phyloP scores from a whole-genome alignment of 2,888 invertebrate genomes.

The Punctoribates punctum region DNA sequence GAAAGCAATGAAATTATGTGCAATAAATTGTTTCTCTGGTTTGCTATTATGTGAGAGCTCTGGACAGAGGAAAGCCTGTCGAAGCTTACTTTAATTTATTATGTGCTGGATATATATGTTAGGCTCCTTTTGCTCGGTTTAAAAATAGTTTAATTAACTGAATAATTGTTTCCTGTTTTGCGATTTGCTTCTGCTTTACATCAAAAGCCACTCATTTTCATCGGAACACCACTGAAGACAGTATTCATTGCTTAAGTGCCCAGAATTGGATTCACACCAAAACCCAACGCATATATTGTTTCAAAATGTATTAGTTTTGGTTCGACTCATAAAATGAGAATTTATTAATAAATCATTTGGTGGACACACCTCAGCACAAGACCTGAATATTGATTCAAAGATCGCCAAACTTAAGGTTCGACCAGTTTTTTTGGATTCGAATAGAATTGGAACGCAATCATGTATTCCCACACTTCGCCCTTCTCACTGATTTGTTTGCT shows the following conservation, averaged over 20 bases:
- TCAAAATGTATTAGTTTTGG: not conserved
- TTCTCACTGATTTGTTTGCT: not conserved
- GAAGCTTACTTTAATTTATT: too few species aligned
- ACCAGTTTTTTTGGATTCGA: constrained; percentile 26
- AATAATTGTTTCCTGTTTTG: constrained; percentile 37
- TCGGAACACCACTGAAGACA: not conserved
- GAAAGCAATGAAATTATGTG: constrained; percentile 27
- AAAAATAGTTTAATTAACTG: constrained; percentile 37
- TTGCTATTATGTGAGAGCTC: not conserved
- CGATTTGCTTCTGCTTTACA: constrained; percentile 9
- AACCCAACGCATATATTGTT: not conserved
- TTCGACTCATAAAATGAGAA: not conserved
- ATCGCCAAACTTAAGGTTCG: constrained; percentile 1
- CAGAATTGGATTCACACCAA: not conserved
- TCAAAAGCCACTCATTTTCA: not conserved
- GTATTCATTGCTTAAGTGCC: too few species aligned
- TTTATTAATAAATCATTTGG: not conserved
- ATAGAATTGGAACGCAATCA: constrained; percentile 29
- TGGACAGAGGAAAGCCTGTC: not conserved
- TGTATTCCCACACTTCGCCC: not conserved
- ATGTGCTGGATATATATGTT: not conserved
- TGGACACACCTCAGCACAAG: constrained; percentile 18
- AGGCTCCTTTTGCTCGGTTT: not conserved
- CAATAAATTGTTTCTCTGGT: not conserved
- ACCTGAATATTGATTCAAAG: constrained; percentile 27